Conservation (phyloP, 2,113 vertebrate species). For the Delphinapterus leucas region DNA sequence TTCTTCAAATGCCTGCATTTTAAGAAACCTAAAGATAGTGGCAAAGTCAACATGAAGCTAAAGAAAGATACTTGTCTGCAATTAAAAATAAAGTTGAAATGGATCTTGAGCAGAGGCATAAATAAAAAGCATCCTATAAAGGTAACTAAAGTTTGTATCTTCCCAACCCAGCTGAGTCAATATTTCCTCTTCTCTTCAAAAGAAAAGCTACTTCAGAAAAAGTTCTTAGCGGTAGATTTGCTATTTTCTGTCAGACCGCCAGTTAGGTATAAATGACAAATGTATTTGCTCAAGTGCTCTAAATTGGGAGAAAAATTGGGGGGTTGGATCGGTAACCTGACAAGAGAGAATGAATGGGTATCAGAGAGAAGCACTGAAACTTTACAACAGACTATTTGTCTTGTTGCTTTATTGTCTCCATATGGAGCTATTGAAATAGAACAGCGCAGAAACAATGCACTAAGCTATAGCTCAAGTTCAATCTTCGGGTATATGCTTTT, state of each 20-base stretch:
- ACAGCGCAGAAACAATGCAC: background rate
- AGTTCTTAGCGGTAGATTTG: background rate
- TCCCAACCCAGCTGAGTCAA: slow-evolving; percentile 37
- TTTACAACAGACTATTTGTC: slow-evolving; percentile 48
- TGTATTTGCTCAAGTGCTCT: slow-evolving; percentile 35
- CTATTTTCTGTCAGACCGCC: slow-evolving; percentile 35
- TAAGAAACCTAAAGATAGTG: background rate
- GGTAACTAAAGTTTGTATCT: background rate
- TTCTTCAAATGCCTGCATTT: background rate
- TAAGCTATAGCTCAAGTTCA: background rate
- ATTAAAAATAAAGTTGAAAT: slow-evolving; percentile 22
- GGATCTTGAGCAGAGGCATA: background rate
- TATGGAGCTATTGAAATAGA: slow-evolving; percentile 39
- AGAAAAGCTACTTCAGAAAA: background rate
- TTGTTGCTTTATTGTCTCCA: slow-evolving; percentile 43
- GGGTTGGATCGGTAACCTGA: slow-evolving; percentile 38
- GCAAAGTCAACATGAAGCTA: background rate
- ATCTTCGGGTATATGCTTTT: background rate
- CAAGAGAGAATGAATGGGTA: slow-evolving; percentile 61
- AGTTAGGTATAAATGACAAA: slow-evolving; percentile 56
- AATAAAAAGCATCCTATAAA: background rate
- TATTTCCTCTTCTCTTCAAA: background rate
- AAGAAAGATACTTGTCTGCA: background rate
- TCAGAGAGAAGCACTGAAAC: slow-evolving; percentile 27
- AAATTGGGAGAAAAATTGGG: slow-evolving; percentile 23